Base-by-base conservation (phyloP, 1,140 invertebrate genomes). In the Sitophilus oryzae region DNA sequence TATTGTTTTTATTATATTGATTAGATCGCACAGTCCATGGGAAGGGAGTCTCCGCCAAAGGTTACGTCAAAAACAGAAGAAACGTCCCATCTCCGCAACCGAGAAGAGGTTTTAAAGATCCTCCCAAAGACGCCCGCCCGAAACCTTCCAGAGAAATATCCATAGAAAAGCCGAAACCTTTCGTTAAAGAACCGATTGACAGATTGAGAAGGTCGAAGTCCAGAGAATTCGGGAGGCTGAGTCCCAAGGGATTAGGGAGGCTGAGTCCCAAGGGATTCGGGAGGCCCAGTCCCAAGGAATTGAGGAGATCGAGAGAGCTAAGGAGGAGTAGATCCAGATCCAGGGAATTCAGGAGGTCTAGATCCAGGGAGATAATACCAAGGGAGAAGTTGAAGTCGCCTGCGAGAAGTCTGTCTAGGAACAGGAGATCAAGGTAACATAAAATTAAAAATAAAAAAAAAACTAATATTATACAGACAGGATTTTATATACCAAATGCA, bases 21-120 rank as follows among this genome's bases (percentile, higher is more conserved):
- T 43, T 22, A 53, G 66, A 35, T 66, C 67, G 8, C 65, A 70
- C n/a, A n/a, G 68, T 58, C 68, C 67, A 6, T 70, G 69, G 68
- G 69, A 71, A 52, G 56, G 0, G 66, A 65, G 18, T 53, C 45
- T 3, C 37, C 46, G 4, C 46, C 53, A 11, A 30, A 21, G 16
- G n/a, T 8, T 18, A 3, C 11, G 16, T 15, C 4, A 3, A 40
- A 8, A 36, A 19, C 19, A 10, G 21, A 16, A 52, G 23, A 34
- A 20, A 30, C 21, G 11, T 9, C 9, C 46, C n/a, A n/a, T n/a
- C n/a, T 16, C 23, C 41, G 43, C 15, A 23, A 35, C 22, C 38
- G 19, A 44, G 22, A 16, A 48, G 40, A 42, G 23, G 47, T 43
- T 35, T 22, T 35, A 11, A 6, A 9, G 21, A 21, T 37, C 19